These are phyloP conservation scores for Seladonia tumulorum DNA, from an alignment of 2,888 invertebrate genomes.

Conservation along the genomic window DNA sequence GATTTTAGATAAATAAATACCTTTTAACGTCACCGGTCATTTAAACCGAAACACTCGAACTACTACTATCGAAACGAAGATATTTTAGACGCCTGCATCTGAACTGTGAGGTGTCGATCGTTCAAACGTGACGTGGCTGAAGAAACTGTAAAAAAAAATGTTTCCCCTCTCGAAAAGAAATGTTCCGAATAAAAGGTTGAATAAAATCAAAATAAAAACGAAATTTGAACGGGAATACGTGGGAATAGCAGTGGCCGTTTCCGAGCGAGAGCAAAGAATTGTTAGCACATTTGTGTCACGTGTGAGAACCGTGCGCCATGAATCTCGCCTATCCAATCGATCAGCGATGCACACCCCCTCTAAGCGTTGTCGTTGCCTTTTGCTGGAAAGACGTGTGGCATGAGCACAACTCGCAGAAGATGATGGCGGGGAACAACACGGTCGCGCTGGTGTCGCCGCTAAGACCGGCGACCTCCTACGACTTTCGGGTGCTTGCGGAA, in stretches of 20 bases:
- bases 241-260: constrained; percentile 1
- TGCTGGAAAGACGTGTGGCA: constrained; percentile 86
- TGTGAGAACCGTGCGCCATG: constrained; percentile 26
- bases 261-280: neutral
- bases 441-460: constrained; percentile 85
- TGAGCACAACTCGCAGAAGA: constrained; percentile 86
- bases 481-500: constrained; percentile 87
- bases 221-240: neutral
- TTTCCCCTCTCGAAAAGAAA: neutral
- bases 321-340: constrained; percentile 34
- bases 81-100: neutral
- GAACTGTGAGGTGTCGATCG: neutral
- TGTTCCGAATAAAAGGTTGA: neutral
- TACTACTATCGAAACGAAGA: neutral
- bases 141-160: neutral
- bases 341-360: constrained; percentile 54
- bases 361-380: constrained; percentile 74
- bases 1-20: neutral
- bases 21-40: neutral
- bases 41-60: neutral
- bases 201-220: neutral
- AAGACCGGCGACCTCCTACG: constrained; percentile 87
- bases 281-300: constrained; percentile 1
- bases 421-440: constrained; percentile 86
- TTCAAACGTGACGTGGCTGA: neutral